Conservation (phyloP, 2,797 vertebrate species). For the Coilia nasus region DNA sequence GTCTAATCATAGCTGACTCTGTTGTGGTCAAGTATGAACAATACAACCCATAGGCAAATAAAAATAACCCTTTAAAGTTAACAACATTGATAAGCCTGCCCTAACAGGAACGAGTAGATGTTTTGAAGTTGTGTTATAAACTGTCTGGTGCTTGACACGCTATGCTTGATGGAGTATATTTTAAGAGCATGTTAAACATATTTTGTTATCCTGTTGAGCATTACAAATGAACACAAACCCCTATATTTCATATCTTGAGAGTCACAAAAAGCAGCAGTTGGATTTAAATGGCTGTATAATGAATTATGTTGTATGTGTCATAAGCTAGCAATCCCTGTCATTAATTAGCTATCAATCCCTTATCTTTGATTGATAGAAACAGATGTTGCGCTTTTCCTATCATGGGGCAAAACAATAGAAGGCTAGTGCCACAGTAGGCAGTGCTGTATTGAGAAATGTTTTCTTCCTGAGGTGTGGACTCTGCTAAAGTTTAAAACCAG, state of each 20-base stretch:
- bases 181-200: not conserved
- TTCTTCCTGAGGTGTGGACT: too few species aligned
- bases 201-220: not conserved
- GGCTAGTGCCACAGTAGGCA: too few species aligned
- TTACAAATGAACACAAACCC: too few species aligned
- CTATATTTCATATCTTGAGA: not conserved
- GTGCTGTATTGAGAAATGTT: too few species aligned
- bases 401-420: too few species aligned
- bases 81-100: not conserved
- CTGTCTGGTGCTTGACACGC: not conserved
- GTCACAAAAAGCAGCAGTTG: not conserved
- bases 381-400: too few species aligned
- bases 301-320: not conserved
- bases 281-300: not conserved
- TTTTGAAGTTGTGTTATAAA: not conserved
- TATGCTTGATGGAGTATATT: not conserved
- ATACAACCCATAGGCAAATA: not conserved
- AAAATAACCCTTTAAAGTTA: constrained; percentile 2
- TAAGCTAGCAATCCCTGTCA: too few species aligned
- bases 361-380: too few species aligned
- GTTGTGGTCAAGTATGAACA: not conserved
- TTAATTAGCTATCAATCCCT: too few species aligned
- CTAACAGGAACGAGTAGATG: not conserved
- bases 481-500: too few species aligned
- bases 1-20: constrained; percentile 39